Conservation (phyloP, 1,140 invertebrate species). For the Penaeus chinensis region DNA sequence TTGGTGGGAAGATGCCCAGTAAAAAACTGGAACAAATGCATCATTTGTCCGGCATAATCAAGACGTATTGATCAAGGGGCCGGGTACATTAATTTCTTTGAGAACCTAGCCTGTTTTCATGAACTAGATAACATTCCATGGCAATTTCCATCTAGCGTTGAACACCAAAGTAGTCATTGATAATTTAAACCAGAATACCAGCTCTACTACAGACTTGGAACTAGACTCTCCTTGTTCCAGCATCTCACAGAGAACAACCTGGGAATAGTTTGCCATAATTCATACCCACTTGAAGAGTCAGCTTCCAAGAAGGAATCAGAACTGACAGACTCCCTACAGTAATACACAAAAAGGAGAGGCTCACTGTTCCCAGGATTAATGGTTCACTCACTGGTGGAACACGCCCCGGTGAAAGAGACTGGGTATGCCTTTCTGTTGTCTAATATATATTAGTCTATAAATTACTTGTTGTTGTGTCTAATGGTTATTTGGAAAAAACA, state of each 20-base stretch:
- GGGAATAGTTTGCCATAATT: not conserved
- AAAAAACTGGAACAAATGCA: too few relatives aligned
- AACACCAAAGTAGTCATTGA: not conserved
- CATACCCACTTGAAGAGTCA: not conserved
- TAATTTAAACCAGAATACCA: not conserved
- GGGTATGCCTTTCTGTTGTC: not conserved
- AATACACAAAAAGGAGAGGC: slow-evolving; percentile 9
- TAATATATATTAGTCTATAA: too few relatives aligned
- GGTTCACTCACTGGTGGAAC: slow-evolving; percentile 8
- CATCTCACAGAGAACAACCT: slow-evolving; percentile 9
- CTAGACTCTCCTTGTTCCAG: not conserved
- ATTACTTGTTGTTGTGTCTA: too few relatives aligned
- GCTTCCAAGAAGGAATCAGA: slow-evolving; percentile 5
- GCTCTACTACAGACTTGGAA: slow-evolving; percentile 1
- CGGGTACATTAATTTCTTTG: too few relatives aligned
- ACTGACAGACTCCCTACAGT: not conserved
- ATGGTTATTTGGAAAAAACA: too few relatives aligned
- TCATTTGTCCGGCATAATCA: too few relatives aligned
- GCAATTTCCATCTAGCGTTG: too few relatives aligned
- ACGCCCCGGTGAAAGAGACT: not conserved
- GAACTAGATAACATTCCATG: too few relatives aligned
- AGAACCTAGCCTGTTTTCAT: too few relatives aligned
- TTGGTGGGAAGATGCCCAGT: too few relatives aligned
- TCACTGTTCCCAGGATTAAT: slow-evolving; percentile 10
- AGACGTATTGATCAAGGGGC: too few relatives aligned